Evolutionary conservation across 1,140 invertebrate species (phyloP).

Genomic region (Leptinotarsa undecemlineata): DNA sequence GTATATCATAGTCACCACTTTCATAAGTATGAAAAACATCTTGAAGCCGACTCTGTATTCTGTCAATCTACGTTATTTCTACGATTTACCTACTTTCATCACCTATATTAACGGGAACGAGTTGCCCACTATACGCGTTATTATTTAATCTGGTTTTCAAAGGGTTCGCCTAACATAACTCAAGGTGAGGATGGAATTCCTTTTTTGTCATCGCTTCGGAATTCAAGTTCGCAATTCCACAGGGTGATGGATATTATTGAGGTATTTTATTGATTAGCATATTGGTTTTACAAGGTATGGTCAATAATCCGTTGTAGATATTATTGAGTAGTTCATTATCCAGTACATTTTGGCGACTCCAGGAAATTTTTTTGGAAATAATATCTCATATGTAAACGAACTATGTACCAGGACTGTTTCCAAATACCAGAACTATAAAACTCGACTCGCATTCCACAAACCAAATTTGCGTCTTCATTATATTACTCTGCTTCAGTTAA

Average conservation of each 20-base stretch:
- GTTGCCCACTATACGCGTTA: background rate
- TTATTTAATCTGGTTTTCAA: constrained; percentile 3
- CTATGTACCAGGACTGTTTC: too few species aligned
- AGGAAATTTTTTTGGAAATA: too few species aligned
- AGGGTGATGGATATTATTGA: background rate
- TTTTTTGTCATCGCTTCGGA: background rate
- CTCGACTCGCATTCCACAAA: too few species aligned
- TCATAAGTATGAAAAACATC: background rate
- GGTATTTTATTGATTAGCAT: background rate
- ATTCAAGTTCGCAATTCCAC: background rate
- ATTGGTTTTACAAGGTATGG: background rate
- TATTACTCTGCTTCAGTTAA: too few species aligned
- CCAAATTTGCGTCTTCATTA: too few species aligned
- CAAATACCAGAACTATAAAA: too few species aligned
- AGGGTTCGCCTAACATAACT: background rate
- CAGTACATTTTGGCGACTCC: too few species aligned
- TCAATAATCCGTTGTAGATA: background rate
- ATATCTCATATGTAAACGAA: too few species aligned
- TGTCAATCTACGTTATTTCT: constrained; percentile 28
- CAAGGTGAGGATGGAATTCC: constrained; percentile 7
- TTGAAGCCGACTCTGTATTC: background rate
- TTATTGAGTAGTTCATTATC: too few species aligned
- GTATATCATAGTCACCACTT: too few species aligned
- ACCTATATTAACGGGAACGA: constrained; percentile 40
- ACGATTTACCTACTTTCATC: constrained; percentile 40